These are phyloP conservation scores for Scopus umbretta DNA, from an alignment of 2,113 vertebrate species.

Conservation along the genomic window DNA sequence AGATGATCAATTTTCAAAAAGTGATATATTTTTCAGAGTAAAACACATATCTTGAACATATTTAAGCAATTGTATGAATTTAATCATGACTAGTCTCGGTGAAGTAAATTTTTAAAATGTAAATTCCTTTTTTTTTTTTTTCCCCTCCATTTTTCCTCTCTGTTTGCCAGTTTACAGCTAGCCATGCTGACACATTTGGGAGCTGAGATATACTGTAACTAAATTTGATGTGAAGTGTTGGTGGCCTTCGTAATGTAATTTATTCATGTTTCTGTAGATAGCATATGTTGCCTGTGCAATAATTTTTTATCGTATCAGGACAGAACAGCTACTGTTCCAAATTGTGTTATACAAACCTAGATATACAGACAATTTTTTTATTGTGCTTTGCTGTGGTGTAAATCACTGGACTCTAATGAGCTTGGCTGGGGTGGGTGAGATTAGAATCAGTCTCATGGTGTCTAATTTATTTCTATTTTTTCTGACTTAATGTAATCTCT, in stretches of 20 bases:
- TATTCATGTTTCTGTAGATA: slow-evolving; percentile 66
- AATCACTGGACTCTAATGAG: background rate
- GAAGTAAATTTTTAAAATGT: background rate
- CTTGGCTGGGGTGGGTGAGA: slow-evolving; percentile 22
- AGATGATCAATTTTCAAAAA: background rate
- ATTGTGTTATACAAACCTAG: slow-evolving; percentile 45
- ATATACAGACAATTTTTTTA: slow-evolving; percentile 35
- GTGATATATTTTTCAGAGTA: background rate
- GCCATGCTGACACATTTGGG: slow-evolving; percentile 49
- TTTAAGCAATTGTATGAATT: background rate
- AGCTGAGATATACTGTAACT: slow-evolving; percentile 64
- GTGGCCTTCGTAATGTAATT: slow-evolving; percentile 65
- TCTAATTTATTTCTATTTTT: slow-evolving; percentile 58
- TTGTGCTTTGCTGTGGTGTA: slow-evolving; percentile 29
- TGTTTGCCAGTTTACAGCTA: slow-evolving; percentile 64
- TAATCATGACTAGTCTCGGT: background rate
- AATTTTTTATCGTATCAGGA: slow-evolving; percentile 44
- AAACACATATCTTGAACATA: background rate
- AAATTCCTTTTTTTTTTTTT: background rate
- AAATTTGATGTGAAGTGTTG: slow-evolving; percentile 65
- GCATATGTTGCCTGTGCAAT: slow-evolving; percentile 58
- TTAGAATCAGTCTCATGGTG: slow-evolving; percentile 16
- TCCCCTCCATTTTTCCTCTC: background rate
- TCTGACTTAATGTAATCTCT: slow-evolving; percentile 30
- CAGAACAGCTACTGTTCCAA: slow-evolving; percentile 33